These are phyloP conservation scores for Tuberolachnus salignus DNA, from an alignment of 2,888 invertebrate species.

Conservation along the genomic window DNA sequence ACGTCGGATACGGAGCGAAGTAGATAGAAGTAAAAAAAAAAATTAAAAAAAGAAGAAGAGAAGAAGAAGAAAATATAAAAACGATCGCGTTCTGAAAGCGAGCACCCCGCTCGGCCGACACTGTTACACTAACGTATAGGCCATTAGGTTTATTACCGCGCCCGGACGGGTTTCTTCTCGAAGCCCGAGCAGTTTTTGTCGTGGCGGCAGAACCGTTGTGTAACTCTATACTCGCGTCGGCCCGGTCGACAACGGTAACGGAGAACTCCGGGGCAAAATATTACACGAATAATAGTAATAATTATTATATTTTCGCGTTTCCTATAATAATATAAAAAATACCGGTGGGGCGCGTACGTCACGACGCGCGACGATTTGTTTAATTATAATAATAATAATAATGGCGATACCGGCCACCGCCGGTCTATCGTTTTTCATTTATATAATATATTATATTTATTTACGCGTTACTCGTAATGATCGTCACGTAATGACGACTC, in stretches of 20 bases:
- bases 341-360: not conserved
- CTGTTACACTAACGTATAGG: not conserved
- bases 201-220: not conserved
- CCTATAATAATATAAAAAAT: not conserved
- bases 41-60: too few species aligned
- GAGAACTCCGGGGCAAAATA: too few species aligned
- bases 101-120: not conserved
- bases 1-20: too few species aligned
- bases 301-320: too few species aligned
- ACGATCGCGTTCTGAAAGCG: not conserved
- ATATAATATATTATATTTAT: too few species aligned
- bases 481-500: too few species aligned
- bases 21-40: too few species aligned
- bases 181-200: not conserved
- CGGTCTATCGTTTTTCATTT: too few species aligned
- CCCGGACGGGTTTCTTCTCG: slow-evolving; percentile 14
- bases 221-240: not conserved
- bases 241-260: too few species aligned
- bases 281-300: not conserved
- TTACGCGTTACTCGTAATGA: too few species aligned
- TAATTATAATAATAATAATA: too few species aligned
- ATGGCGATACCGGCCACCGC: not conserved
- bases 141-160: not conserved
- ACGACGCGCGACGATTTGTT: not conserved
- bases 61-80: too few species aligned